phyloP scores from a whole-genome alignment of 2,797 vertebrate species.

The Epinephelus malabaricus region DNA sequence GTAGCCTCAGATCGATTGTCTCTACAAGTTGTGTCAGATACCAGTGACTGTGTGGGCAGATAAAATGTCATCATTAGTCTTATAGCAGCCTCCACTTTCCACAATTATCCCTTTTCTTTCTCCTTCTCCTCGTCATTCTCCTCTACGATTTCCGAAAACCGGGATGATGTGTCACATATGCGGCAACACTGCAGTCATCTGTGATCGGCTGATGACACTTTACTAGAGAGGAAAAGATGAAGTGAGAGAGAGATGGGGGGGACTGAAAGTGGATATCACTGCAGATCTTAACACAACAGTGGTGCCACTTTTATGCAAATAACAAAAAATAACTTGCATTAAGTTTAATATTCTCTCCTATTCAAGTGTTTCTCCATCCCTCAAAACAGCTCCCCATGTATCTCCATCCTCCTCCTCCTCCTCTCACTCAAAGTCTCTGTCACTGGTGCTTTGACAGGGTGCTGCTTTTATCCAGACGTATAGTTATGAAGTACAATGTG shows the following conservation, averaged over 20 bases:
- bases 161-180: conserved; percentile 34
- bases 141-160: conserved; percentile 5
- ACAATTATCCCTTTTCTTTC: conserved; percentile 14
- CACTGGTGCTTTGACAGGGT: conserved; percentile 44
- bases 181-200: conserved; percentile 31
- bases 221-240: conserved; percentile 20
- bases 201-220: conserved; percentile 37
- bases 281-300: conserved; percentile 32
- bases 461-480: conserved; percentile 52
- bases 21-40: conserved; percentile 37
- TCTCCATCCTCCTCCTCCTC: conserved; percentile 19
- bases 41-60: conserved; percentile 49
- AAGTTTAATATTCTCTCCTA: conserved; percentile 30
- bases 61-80: conserved; percentile 54
- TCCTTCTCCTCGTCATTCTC: background rate
- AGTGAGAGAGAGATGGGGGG: conserved; percentile 23
- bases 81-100: conserved; percentile 18
- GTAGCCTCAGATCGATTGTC: conserved; percentile 42
- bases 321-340: conserved; percentile 28
- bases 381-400: background rate
- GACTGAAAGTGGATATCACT: conserved; percentile 25
- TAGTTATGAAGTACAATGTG: conserved; percentile 36
- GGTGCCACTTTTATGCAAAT: conserved; percentile 51
- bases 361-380: conserved; percentile 20
- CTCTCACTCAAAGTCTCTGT: conserved; percentile 22